These are phyloP conservation scores for Amblyornis subalaris DNA, from an alignment of 2,113 vertebrate species.

Conservation along the genomic window DNA sequence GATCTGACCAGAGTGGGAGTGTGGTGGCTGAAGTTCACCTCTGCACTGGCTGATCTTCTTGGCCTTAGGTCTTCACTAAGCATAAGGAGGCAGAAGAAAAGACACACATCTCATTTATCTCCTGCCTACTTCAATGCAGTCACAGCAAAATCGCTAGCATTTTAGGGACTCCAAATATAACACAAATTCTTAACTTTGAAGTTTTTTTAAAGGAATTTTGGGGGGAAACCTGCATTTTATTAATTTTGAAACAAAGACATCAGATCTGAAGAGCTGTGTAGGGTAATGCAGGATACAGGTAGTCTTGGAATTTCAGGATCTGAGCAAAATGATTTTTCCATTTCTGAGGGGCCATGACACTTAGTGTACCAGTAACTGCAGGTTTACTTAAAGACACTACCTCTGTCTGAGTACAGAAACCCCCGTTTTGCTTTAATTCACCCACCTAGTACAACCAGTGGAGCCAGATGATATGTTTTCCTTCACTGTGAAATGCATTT, in stretches of 20 bases:
- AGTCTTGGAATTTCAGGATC: not conserved
- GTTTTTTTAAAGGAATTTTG: not conserved
- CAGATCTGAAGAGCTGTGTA: not conserved
- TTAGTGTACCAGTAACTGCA: not conserved
- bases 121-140: fast-evolving
- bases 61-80: not conserved
- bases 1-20: fast-evolving
- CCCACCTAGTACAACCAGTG: not conserved
- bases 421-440: not conserved
- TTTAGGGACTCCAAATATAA: not conserved
- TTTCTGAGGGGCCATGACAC: not conserved
- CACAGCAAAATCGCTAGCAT: not conserved
- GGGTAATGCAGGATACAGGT: not conserved
- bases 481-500: conserved; percentile 11
- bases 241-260: not conserved
- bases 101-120: not conserved
- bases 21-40: not conserved
- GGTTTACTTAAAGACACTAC: not conserved
- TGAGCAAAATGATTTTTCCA: not conserved
- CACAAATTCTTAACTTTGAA: not conserved
- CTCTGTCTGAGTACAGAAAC: not conserved
- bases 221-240: not conserved
- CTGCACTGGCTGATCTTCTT: not conserved
- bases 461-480: not conserved
- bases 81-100: not conserved